A percentile compares a stretch with the other conserved stretches of the same genome.
These are phyloP conservation scores for Dolomedes plantarius DNA, from an alignment of 2,888 invertebrate genomes.

Conservation along the genomic window DNA sequence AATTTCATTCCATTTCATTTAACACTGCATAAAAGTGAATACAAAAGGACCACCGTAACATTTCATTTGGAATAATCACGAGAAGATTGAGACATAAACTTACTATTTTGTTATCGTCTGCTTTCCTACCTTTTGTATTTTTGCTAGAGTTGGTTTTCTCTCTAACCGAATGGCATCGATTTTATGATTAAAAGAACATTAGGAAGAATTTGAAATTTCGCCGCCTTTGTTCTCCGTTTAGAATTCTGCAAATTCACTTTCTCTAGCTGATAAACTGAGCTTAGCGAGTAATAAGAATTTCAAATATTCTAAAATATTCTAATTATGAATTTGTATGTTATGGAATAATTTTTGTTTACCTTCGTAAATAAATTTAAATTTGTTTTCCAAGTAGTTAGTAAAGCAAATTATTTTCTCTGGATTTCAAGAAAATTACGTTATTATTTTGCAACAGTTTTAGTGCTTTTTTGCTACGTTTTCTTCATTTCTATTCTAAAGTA, in stretches of 20 bases:
- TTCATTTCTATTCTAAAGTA: too few relatives aligned
- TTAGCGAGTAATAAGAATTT: neutral
- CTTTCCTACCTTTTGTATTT: conserved; percentile 16
- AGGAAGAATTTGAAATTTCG: conserved; percentile 46
- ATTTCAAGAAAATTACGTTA: too few relatives aligned
- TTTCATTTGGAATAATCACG: conserved; percentile 28
- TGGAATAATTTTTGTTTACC: too few relatives aligned
- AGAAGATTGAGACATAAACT: conserved; percentile 45
- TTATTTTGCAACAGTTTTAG: too few relatives aligned
- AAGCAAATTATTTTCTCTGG: too few relatives aligned
- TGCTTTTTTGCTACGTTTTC: too few relatives aligned
- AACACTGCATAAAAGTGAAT: conserved; percentile 7
- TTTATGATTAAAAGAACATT: conserved; percentile 72
- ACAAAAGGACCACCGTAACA: conserved; percentile 4
- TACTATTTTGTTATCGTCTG: conserved; percentile 3
- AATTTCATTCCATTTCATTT: conserved; percentile 1
- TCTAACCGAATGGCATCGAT: conserved; percentile 61
- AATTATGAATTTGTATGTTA: too few relatives aligned
- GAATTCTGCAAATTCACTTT: neutral
- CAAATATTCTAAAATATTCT: neutral
- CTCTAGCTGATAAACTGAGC: neutral
- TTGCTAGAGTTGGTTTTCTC: conserved; percentile 20
- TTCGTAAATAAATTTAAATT: too few relatives aligned
- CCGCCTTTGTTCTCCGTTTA: conserved; percentile 41
- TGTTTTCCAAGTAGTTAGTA: too few relatives aligned